Evolutionary conservation across 2,113 vertebrate species (phyloP).

Genomic region (Urocynchramus pylzowi): DNA sequence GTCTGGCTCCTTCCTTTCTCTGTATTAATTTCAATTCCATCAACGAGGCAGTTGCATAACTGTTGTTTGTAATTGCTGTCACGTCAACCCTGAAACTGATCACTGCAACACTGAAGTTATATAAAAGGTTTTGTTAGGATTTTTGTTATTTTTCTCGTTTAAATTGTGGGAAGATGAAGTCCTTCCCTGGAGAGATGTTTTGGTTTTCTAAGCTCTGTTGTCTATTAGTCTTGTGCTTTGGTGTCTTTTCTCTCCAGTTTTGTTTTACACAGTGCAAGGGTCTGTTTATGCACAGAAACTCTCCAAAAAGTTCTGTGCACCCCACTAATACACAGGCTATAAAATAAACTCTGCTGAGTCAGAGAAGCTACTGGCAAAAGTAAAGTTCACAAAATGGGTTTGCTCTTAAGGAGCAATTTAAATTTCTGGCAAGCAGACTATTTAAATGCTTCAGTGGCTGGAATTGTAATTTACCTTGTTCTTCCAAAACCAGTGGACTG

Average conservation of each 20-base stretch:
- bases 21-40: slow-evolving; percentile 54
- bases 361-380: not conserved
- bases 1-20: not conserved
- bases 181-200: slow-evolving; percentile 8
- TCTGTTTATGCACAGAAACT: not conserved
- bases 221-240: not conserved
- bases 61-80: slow-evolving; percentile 58
- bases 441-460: not conserved
- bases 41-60: slow-evolving; percentile 49
- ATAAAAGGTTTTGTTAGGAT: slow-evolving; percentile 33
- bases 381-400: not conserved
- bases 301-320: not conserved
- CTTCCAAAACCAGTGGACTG: not conserved
- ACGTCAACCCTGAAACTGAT: slow-evolving; percentile 16
- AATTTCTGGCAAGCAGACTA: not conserved
- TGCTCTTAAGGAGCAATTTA: not conserved
- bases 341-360: not conserved
- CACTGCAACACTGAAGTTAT: not conserved
- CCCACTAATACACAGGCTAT: not conserved
- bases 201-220: slow-evolving; percentile 37
- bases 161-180: slow-evolving; percentile 20
- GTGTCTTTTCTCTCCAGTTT: not conserved
- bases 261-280: not conserved
- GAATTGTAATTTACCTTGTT: not conserved
- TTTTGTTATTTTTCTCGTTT: not conserved